Evolutionary conservation across 2,113 vertebrate species (phyloP).

Genomic region (Cyprinodon tularosa): DNA sequence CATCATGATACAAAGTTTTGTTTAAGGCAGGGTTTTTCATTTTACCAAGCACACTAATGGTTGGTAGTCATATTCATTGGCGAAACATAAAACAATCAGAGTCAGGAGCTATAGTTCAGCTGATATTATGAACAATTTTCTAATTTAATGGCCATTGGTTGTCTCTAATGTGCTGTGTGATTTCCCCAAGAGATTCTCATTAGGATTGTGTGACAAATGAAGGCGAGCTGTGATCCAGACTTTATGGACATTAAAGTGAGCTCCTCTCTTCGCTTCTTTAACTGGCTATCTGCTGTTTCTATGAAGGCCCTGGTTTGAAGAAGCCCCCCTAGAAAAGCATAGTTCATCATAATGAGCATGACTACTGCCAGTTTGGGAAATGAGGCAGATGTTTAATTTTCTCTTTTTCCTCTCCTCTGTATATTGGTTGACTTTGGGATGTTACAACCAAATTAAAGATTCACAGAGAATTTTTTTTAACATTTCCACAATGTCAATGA

Average conservation of each 20-base stretch:
- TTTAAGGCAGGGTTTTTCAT: slow-evolving; percentile 41
- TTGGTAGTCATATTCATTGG: slow-evolving; percentile 36
- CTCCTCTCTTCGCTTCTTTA: slow-evolving; percentile 25
- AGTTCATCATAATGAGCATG: slow-evolving; percentile 70
- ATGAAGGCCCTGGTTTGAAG: slow-evolving; percentile 27
- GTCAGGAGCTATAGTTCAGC: slow-evolving; percentile 3
- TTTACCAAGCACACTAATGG: slow-evolving; percentile 60
- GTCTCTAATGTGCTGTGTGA: slow-evolving; percentile 34
- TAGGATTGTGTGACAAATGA: slow-evolving; percentile 34
- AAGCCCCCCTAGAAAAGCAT: slow-evolving; percentile 53
- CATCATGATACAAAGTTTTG: slow-evolving; percentile 43
- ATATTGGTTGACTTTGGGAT: slow-evolving; percentile 72
- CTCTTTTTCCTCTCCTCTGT: slow-evolving; percentile 60
- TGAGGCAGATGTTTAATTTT: slow-evolving; percentile 77
- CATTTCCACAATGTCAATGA: slow-evolving; percentile 57
- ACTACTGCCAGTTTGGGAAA: slow-evolving; percentile 71
- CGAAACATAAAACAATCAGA: slow-evolving; percentile 27
- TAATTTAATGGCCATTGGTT: slow-evolving; percentile 30
- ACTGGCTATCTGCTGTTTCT: slow-evolving; percentile 42
- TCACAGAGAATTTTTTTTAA: slow-evolving; percentile 54
- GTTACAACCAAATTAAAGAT: slow-evolving; percentile 64
- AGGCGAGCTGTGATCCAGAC: slow-evolving; percentile 38
- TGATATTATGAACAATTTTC: slow-evolving; percentile 20
- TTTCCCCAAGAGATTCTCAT: slow-evolving; percentile 29
- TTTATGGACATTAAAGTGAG: slow-evolving; percentile 24